Percentiles rank a stretch among this genome's conserved stretches.
phyloP scores from a whole-genome alignment of 2,797 vertebrate species.

The Pseudochirops corinnae region DNA sequence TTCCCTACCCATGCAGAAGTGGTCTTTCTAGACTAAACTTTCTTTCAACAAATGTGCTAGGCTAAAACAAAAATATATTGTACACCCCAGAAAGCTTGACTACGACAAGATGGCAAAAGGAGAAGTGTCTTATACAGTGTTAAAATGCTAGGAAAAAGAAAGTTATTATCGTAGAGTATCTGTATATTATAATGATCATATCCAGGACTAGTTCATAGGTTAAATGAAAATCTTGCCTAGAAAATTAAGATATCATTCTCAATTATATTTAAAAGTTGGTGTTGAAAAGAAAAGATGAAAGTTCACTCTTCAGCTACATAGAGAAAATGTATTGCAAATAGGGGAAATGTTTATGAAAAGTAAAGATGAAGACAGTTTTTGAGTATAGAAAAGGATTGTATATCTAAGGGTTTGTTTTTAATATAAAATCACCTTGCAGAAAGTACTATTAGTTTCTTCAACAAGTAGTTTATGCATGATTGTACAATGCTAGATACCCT shows the following conservation, averaged over 20 bases:
- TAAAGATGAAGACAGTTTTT: neutral
- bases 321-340: neutral
- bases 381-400: neutral
- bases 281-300: conserved; percentile 5
- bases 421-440: neutral
- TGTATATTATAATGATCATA: neutral
- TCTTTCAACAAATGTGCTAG: neutral
- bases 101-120: neutral
- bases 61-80: neutral
- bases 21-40: neutral
- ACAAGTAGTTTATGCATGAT: conserved; percentile 3
- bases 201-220: neutral
- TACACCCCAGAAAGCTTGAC: neutral
- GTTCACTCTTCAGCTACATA: neutral
- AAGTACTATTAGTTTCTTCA: neutral
- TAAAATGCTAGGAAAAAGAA: neutral
- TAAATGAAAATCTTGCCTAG: neutral
- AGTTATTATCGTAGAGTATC: neutral
- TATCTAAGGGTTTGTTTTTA: neutral
- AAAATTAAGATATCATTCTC: neutral
- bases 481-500: neutral
- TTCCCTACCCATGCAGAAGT: neutral
- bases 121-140: neutral
- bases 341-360: neutral
- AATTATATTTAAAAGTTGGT: neutral